phyloP scores from a whole-genome alignment of 2,888 invertebrate species.

The Apeira syringaria region DNA sequence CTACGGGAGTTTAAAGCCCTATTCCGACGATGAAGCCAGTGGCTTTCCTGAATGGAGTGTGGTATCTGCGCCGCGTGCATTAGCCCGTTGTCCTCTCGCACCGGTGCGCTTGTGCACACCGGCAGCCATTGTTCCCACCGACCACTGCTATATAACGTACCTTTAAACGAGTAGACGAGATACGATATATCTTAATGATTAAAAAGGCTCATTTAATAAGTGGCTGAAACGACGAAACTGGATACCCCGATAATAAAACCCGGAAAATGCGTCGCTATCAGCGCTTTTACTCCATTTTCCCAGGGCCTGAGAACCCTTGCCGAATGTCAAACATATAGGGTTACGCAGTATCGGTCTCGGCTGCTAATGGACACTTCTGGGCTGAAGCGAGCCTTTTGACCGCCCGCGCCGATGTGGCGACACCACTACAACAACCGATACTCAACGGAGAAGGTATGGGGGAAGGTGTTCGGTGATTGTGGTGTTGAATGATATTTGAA shows the following conservation, averaged over 20 bases:
- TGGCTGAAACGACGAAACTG: conserved; percentile 12
- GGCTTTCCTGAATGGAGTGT: conserved; percentile 53
- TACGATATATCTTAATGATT: background rate
- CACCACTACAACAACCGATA: conserved; percentile 51
- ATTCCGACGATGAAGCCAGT: conserved; percentile 52
- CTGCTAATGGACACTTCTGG: conserved; percentile 75
- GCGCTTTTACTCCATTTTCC: conserved; percentile 46
- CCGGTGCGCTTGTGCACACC: no score
- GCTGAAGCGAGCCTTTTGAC: conserved; percentile 57
- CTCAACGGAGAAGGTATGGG: no score
- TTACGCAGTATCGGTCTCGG: conserved; percentile 66
- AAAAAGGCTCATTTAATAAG: conserved; percentile 10
- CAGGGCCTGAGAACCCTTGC: conserved; percentile 51
- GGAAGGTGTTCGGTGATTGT: no score
- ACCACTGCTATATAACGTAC: background rate
- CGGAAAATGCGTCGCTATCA: conserved; percentile 55
- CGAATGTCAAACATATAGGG: conserved; percentile 74
- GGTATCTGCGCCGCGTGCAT: conserved; percentile 43
- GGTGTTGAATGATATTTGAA: no score
- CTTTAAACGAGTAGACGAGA: background rate
- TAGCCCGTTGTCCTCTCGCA: conserved; percentile 30
- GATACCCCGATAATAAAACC: conserved; percentile 36
- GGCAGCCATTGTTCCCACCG: conserved; percentile 41
- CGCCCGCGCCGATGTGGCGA: conserved; percentile 49
- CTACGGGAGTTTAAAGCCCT: conserved; percentile 51